Evolutionary conservation across 2,888 invertebrate genomes (phyloP).

Genomic region (Horisme vitalbata): DNA sequence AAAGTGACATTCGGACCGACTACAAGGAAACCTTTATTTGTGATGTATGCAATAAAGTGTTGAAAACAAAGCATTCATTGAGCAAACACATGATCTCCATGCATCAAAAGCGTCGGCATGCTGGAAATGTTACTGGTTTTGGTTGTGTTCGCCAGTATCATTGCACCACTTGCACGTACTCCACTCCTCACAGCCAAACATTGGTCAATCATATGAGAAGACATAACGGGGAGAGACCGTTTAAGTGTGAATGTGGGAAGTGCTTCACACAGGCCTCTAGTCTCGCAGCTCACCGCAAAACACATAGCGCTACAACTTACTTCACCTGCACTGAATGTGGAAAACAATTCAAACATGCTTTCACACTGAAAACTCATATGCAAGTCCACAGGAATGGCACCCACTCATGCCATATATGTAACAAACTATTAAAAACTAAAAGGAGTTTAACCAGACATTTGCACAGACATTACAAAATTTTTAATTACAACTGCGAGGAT

Average conservation of each 20-base stretch:
- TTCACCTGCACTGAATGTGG: constrained; percentile 72
- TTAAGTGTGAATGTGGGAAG: constrained; percentile 72
- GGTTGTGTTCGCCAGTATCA: constrained; percentile 63
- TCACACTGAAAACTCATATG: constrained; percentile 66
- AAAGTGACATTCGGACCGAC: no score
- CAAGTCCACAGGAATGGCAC: constrained; percentile 64
- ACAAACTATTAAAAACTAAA: constrained; percentile 68
- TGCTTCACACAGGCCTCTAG: constrained; percentile 71
- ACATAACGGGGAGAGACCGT: constrained; percentile 73
- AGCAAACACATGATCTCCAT: constrained; percentile 60
- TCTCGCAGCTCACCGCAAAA: constrained; percentile 68
- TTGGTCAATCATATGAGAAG: constrained; percentile 71
- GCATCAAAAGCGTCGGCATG: constrained; percentile 65
- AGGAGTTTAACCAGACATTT: constrained; percentile 65
- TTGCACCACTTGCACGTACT: constrained; percentile 69
- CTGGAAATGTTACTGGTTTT: constrained; percentile 65
- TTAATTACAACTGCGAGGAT: constrained; percentile 73
- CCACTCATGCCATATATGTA: constrained; percentile 64
- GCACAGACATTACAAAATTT: constrained; percentile 70
- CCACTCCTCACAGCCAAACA: constrained; percentile 73
- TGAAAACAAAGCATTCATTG: constrained; percentile 59
- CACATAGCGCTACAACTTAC: constrained; percentile 61
- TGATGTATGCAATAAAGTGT: constrained; percentile 54
- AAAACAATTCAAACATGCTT: constrained; percentile 76
- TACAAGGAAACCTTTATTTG: constrained; percentile 41